Percentiles rank a stretch among this genome's conserved stretches.
Conservation (phyloP, 2,888 invertebrate species). For the Oscheius sp. region DNA sequence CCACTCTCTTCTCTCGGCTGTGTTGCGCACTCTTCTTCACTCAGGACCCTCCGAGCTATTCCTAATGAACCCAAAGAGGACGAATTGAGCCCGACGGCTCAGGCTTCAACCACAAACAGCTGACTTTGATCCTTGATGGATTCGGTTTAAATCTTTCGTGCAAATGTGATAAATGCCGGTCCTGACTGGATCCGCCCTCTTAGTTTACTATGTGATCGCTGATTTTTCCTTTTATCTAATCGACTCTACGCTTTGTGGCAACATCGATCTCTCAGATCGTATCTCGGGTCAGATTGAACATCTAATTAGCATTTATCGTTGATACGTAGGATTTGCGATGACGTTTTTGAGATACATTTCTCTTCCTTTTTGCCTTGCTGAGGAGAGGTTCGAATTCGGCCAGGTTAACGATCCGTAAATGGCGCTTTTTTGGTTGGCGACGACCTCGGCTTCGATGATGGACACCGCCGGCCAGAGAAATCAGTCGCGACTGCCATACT, state of each 20-base stretch:
- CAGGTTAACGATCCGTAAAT: constrained; percentile 29
- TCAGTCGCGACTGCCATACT: background rate
- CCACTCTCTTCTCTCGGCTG: constrained; percentile 3
- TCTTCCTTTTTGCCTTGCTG: no score
- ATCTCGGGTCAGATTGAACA: background rate
- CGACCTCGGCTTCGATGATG: constrained; percentile 15
- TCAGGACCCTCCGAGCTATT: background rate
- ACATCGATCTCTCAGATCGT: background rate
- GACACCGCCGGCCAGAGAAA: constrained; percentile 8
- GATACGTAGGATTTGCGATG: no score
- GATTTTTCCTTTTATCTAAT: background rate
- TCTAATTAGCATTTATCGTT: background rate
- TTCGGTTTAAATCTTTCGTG: no score
- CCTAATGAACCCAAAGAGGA: constrained; percentile 15
- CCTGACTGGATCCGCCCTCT: background rate
- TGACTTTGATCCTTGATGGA: no score
- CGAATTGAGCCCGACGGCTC: no score
- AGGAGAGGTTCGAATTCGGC: constrained; percentile 10
- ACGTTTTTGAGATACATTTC: no score
- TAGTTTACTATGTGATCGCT: background rate
- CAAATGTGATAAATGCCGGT: background rate
- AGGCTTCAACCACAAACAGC: no score
- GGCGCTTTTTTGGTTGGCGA: constrained; percentile 16
- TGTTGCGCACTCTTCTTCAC: no score
- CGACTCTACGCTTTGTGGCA: background rate